Base-by-base conservation (phyloP, 1,140 invertebrate genomes). In the Dendroctonus ponderosae region DNA sequence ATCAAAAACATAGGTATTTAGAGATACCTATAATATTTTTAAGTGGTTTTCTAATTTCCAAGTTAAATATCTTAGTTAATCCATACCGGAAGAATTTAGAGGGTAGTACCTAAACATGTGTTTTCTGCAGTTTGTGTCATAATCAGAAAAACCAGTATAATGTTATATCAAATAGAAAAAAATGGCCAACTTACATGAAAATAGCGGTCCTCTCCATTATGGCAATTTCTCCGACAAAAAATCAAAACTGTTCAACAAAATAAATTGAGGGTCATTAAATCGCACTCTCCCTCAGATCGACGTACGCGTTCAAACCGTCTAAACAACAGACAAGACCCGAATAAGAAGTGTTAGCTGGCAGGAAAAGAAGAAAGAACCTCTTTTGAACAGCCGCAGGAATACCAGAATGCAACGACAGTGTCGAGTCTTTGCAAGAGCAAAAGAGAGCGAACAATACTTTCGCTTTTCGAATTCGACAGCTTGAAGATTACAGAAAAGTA, bases 311-410 rank as follows among this genome's bases (percentile, higher is more conserved):
- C 46, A 49, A 65, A 57, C 62, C 62, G 46, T 12, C 43, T 44
- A 54, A 54, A 48, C 53, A 54, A 58, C 53, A 51, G 54, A 58
- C 62, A 41, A 50, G 54, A 65, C 54, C 54, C 62, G 62, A 65
- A 65, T 65, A 65, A 57, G 62, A 49, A 65, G 12, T 42, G 15
- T 40, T 44, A 12, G 42, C 60, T 54, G 41, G 52, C 41, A 54
- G 42, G 52, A 63, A 63, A 56, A 37, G 49, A 65, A 57, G 62
- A 65, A 65, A 65, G 62, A 65, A 65, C 54, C 42, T 48, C 37
- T 43, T 15, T 43, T 52, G 38, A 12, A 43, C 53, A 48, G 53
- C 14, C 62, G 39, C 53, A 65, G 54, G 51, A 65, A 14, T 41
- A 48, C 43, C n/a, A 56, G 62, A 63, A 41, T 11, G 48, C 50